A percentile compares a stretch with the other conserved stretches of the same genome.
phyloP scores from a whole-genome alignment of 30 jellyfish, hydroid and myxozoan species.

The Cassiopea andromeda region DNA sequence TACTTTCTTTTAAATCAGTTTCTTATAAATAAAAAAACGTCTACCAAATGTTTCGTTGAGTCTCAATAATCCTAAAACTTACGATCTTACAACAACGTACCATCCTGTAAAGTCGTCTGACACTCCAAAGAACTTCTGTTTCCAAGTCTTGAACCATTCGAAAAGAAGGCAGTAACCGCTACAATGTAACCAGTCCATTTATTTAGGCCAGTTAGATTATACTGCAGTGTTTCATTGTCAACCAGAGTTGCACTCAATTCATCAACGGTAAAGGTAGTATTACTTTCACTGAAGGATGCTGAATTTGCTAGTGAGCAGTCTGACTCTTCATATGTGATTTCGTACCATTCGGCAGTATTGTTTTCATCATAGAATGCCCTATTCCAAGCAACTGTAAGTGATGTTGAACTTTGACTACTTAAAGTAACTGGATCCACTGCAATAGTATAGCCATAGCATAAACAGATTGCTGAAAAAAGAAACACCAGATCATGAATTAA shows the following conservation, averaged over 20 bases:
- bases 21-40: no score
- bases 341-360: slow-evolving; percentile 7
- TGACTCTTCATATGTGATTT: not conserved
- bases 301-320: slow-evolving; percentile 3
- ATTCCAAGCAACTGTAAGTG: slow-evolving; percentile 32
- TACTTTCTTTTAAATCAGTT: no score
- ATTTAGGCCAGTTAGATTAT: slow-evolving; percentile 2
- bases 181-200: slow-evolving; percentile 58
- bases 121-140: not conserved
- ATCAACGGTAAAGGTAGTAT: not conserved
- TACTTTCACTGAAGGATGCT: not conserved
- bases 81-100: slow-evolving; percentile 1
- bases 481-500: not conserved
- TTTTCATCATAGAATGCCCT: slow-evolving; percentile 5
- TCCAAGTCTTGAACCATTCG: slow-evolving; percentile 26
- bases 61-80: no score
- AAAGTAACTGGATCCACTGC: slow-evolving; percentile 13
- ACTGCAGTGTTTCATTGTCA: not conserved
- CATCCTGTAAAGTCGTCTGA: slow-evolving; percentile 43
- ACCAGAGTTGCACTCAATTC: not conserved
- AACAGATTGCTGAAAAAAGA: slow-evolving; percentile 16
- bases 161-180: slow-evolving; percentile 15
- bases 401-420: slow-evolving; percentile 29
- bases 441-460: slow-evolving; percentile 8
- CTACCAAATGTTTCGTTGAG: no score